Percentiles rank a stretch among this genome's conserved stretches.
These are phyloP conservation scores for Mesoligia furuncula DNA, from an alignment of 2,888 invertebrate species.

Conservation along the genomic window DNA sequence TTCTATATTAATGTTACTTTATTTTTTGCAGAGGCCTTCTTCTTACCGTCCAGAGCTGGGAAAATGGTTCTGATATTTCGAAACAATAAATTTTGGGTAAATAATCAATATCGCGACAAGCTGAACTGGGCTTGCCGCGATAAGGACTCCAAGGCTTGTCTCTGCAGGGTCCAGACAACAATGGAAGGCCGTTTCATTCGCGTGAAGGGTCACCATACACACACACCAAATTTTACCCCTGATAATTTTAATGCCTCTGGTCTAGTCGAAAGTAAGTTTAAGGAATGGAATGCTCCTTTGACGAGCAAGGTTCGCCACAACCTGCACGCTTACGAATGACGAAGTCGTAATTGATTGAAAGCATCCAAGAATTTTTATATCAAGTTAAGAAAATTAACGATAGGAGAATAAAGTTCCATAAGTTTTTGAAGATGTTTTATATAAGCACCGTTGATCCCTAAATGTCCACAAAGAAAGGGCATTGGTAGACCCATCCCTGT, in stretches of 20 bases:
- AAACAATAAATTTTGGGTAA: slow-evolving; percentile 88
- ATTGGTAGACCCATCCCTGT: slow-evolving; percentile 14
- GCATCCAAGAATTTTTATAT: slow-evolving; percentile 12
- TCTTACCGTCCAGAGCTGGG: slow-evolving; percentile 86
- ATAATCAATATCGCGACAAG: slow-evolving; percentile 86
- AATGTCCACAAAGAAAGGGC: slow-evolving; percentile 25
- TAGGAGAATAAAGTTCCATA: slow-evolving; percentile 19
- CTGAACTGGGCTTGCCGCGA: slow-evolving; percentile 88
- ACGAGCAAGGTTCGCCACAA: slow-evolving; percentile 45
- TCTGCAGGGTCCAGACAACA: slow-evolving; percentile 88
- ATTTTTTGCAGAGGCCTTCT: slow-evolving; percentile 84
- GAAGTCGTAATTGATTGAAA: slow-evolving; percentile 7
- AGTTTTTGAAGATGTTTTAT: slow-evolving; percentile 28
- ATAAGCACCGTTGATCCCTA: slow-evolving; percentile 21
- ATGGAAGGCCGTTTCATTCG: slow-evolving; percentile 84
- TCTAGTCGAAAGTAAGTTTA: slow-evolving; percentile 67
- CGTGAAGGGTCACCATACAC: slow-evolving; percentile 84
- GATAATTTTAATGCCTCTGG: slow-evolving; percentile 81
- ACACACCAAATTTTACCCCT: slow-evolving; percentile 84
- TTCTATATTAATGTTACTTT: slow-evolving; percentile 31
- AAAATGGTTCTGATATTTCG: slow-evolving; percentile 87
- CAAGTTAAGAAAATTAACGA: slow-evolving; percentile 12
- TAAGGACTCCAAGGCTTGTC: slow-evolving; percentile 84
- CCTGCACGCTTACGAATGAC: slow-evolving; percentile 47
- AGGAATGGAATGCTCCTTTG: slow-evolving; percentile 66